Percentiles rank a stretch among this genome's conserved stretches.
Evolutionary conservation across 1,140 invertebrate species (phyloP).

Genomic region (Doryteuthis pealeii): DNA sequence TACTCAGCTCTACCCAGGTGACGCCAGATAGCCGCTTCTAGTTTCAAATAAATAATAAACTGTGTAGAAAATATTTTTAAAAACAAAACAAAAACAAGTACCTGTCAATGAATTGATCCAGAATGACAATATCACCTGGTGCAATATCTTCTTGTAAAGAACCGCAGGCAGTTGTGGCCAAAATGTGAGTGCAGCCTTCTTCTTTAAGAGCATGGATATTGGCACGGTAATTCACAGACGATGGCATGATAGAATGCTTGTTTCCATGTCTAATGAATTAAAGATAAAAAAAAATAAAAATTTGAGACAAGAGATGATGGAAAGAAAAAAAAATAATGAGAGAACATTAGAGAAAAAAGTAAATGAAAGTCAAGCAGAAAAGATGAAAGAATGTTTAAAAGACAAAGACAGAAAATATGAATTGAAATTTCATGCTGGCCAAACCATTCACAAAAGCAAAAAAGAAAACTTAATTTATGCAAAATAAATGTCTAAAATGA

Average conservation of each 20-base stretch:
- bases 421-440: neutral
- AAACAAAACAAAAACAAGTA: constrained; percentile 21
- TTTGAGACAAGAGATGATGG: neutral
- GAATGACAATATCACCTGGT: constrained; percentile 86
- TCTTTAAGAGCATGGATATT: constrained; percentile 92
- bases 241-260: constrained; percentile 79
- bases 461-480: no score
- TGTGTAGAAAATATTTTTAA: no score
- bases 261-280: constrained; percentile 76
- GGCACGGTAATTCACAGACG: constrained; percentile 90
- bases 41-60: no score
- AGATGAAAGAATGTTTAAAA: neutral
- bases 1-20: no score
- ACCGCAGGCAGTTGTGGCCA: constrained; percentile 90
- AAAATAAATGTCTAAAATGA: no score
- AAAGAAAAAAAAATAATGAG: neutral
- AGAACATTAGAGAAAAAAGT: neutral
- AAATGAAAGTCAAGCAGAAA: neutral
- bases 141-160: constrained; percentile 84
- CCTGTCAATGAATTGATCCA: constrained; percentile 94
- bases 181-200: constrained; percentile 86
- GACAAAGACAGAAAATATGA: neutral
- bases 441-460: neutral
- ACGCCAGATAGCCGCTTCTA: no score
- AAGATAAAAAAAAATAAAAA: constrained; percentile 6